These are phyloP conservation scores for Hirudo medicinalis DNA, from an alignment of 1,140 invertebrate species.

Conservation along the genomic window DNA sequence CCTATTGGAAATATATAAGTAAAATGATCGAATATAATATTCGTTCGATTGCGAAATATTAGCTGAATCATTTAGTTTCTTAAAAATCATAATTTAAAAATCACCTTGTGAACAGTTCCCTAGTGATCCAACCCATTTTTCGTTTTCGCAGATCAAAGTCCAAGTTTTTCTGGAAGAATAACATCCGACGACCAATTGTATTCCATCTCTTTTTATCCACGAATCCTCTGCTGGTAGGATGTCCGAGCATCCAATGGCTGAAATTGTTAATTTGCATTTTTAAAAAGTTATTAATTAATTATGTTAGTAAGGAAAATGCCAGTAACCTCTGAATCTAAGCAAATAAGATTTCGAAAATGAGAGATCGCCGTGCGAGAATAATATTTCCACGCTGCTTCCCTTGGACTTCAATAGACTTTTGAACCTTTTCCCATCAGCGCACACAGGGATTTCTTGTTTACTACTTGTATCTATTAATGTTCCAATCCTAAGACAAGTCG, in stretches of 20 bases:
- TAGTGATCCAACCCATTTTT: conserved; percentile 12
- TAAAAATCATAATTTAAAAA: background rate
- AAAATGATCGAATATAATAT: too few relatives aligned
- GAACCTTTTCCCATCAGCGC: background rate
- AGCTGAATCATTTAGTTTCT: background rate
- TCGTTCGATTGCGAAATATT: too few relatives aligned
- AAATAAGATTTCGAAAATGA: background rate
- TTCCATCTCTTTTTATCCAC: conserved; percentile 11
- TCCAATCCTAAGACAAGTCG: background rate
- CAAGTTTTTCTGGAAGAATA: background rate
- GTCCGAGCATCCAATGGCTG: conserved; percentile 15
- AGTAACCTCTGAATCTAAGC: background rate
- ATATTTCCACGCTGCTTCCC: background rate
- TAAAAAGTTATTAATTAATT: background rate
- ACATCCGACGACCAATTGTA: background rate
- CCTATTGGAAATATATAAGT: too few relatives aligned
- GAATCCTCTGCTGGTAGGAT: conserved; percentile 9
- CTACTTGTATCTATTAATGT: background rate
- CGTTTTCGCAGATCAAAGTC: background rate
- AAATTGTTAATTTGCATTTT: background rate
- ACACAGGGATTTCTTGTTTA: background rate
- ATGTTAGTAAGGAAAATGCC: background rate
- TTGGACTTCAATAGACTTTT: background rate
- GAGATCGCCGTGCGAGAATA: background rate
- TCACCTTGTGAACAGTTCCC: conserved; percentile 10